Base-by-base conservation (phyloP, 1,140 invertebrate species). In the Cyphomyrmex costatus region DNA sequence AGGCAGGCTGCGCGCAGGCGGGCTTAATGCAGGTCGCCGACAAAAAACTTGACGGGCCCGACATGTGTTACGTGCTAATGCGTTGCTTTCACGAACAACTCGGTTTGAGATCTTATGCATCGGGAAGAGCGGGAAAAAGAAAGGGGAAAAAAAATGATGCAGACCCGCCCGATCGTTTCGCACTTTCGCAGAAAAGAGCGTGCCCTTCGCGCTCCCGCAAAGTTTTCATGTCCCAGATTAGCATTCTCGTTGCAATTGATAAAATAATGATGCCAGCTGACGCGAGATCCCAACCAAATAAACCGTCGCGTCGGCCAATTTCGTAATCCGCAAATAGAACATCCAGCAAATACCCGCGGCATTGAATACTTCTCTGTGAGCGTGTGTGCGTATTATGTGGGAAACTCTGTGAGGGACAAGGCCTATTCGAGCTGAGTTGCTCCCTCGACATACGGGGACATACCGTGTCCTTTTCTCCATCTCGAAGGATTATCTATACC, bases 61-160 rank as follows among this genome's bases (percentile, higher is more conserved):
- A 78, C 86, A 88, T 84, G 88, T 84, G 89, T 89, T 88, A 86
- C 88, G 86, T 73, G 88, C 87, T 88, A 90, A 89, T 74, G 49
- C 73, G 49, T 58, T n/a, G 85, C 85, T 87, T 87, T 86, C 87
- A 82, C 76, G 53, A 78, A 79, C 82, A 83, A 61, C 78, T 42
- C 42, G 24, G 21, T 65, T 58, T 1, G 71, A 73, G 51, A 70
- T 73, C 73, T 87, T 61, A 36, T 42, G 49, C 65, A 42, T 56
- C 8, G 7, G n/a, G 6, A 51, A 33, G 51, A 33, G 51, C n/a
- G 33, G 1, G 33, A 21, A 27, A 42, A 30, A 2, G 8, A 33
- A 56, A n/a, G 8, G 16, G 21, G 4, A 61, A 33, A 33, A 51
- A 66, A 24, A 24, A n/a, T 33, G 24, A 79, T 6, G 46, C 58